A percentile compares a stretch with the other conserved stretches of the same genome.
Conservation (phyloP, 2,113 vertebrate species). For the Dasyprocta punctata region DNA sequence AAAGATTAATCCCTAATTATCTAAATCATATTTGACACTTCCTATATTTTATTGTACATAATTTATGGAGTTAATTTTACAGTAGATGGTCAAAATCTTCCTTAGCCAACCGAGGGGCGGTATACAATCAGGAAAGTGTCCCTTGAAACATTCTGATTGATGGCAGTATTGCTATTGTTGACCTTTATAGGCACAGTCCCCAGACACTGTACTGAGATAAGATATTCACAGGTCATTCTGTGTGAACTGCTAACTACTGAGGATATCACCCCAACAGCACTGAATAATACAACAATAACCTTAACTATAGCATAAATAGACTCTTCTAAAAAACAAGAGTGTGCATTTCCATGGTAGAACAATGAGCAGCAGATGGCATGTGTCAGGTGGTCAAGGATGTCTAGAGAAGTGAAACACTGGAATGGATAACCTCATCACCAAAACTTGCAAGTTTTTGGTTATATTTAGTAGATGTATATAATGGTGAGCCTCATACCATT, state of each 20-base stretch:
- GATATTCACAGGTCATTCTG: not conserved
- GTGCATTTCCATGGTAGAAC: not conserved
- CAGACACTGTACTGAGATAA: not conserved
- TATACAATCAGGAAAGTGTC: not conserved
- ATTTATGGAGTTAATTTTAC: not conserved
- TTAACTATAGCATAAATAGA: not conserved
- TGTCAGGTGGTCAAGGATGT: not conserved
- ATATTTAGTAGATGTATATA: not conserved
- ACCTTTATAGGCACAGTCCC: not conserved
- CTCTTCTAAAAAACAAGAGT: not conserved
- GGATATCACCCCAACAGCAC: not conserved
- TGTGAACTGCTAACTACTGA: not conserved
- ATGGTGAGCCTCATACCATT: not conserved
- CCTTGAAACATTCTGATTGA: not conserved
- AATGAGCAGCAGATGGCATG: not conserved
- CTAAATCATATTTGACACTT: not conserved
- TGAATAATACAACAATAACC: not conserved
- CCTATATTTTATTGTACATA: not conserved
- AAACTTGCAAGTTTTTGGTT: not conserved
- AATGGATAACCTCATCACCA: not conserved
- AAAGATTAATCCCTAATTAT: not conserved
- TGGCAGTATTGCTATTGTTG: not conserved
- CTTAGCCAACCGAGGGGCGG: not conserved
- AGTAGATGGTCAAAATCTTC: not conserved
- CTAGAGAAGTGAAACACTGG: not conserved